phyloP scores from a whole-genome alignment of 2,888 invertebrate genomes.

The Drosophila infuscata region DNA sequence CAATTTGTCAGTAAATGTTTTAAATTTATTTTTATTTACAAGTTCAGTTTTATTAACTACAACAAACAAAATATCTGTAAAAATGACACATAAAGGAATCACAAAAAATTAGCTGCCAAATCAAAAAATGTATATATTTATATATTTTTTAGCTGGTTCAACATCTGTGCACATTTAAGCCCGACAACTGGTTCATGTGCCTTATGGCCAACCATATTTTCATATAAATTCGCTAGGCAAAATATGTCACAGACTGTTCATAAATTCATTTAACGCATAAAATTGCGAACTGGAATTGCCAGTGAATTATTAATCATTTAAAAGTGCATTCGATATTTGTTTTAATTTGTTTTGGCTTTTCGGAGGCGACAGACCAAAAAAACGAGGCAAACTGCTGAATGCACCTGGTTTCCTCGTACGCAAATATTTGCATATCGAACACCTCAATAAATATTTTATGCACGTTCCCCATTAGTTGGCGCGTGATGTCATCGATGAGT shows the following conservation, averaged over 20 bases:
- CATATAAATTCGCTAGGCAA: conserved; percentile 19
- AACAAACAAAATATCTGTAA: neutral
- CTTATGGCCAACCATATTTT: conserved; percentile 1
- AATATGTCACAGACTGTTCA: conserved; percentile 70
- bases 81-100: conserved; percentile 37
- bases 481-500: conserved; percentile 61
- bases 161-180: conserved; percentile 26
- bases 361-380: conserved; percentile 53
- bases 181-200: conserved; percentile 1
- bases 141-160: conserved; percentile 12
- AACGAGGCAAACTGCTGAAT: conserved; percentile 32
- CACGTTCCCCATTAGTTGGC: conserved; percentile 63
- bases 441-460: conserved; percentile 51
- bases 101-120: conserved; percentile 44
- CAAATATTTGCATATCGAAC: conserved; percentile 23
- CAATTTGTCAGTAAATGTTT: neutral
- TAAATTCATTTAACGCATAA: conserved; percentile 66
- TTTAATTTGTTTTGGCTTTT: conserved; percentile 22
- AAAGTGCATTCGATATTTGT: conserved; percentile 61
- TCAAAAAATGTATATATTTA: neutral
- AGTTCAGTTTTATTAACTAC: conserved; percentile 35
- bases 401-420: conserved; percentile 2
- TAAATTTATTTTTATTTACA: conserved; percentile 4
- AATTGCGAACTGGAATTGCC: conserved; percentile 52
- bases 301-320: conserved; percentile 67